Evolutionary conservation across 2,113 vertebrate species (phyloP), one percentile per base, ranked within the genome.

Genomic region (Axis porcinus): DNA sequence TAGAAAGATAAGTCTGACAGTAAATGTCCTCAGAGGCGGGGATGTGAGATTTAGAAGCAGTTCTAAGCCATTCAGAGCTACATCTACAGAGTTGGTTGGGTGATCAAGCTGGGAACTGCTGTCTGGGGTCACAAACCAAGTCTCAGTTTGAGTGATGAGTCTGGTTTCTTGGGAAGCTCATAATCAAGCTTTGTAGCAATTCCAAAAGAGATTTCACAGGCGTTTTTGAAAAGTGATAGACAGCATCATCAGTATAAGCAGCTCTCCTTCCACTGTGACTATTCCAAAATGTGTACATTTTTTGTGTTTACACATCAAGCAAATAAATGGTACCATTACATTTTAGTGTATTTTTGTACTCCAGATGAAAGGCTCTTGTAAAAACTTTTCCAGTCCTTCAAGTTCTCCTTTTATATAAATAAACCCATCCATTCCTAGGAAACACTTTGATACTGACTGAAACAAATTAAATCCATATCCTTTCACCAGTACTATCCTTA

Each of bases 1-100:
- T 50, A 96, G 96, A 94, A 87, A 62, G 95, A 95, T 93, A 96
- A 93, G 4, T 55, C 58, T 97, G 97, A 97, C 81, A 95, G 89
- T 47, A 17, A 47, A 13, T 86, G 23, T 57, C 64, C 95, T 97
- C 88, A 54, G 79, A 70, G 13, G 52, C 0, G 23, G 23, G 27
- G 1, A 2, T 0, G 2, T 57, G 50, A 79, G 85, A 83, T 97
- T 95, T 87, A 40, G 83, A 89, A 95, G 88, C 9, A 60, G 52
- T 92, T 87, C 88, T 88, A 52, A 95, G 78, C 52, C 81, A 45
- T 54, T 86, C 13, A 2, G 64, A 97, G 85, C 25, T 9, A 79
- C 47, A 62, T 54, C 78, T 97, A 84, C 94, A 54, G 79, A 92
- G 92, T 11, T 93, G 91, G 58, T 67, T 91, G 78, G 52, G n/a